Percentiles rank a stretch among this genome's conserved stretches.
These are phyloP conservation scores for Eunapius fragilis DNA, from an alignment of 37 sponge, comb jelly and placozoan genomes.

Conservation along the genomic window DNA sequence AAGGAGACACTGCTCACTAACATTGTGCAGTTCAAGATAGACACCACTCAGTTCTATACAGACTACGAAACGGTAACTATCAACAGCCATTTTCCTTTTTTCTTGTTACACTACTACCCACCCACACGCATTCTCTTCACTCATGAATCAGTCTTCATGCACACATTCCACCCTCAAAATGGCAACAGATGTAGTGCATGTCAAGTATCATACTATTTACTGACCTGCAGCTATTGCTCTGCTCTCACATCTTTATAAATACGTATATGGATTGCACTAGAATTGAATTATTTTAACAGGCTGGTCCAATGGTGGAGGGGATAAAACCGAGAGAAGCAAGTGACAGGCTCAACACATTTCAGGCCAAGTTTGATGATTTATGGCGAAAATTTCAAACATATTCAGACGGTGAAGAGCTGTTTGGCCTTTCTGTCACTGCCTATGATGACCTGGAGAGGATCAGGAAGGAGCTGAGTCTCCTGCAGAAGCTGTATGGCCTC, in stretches of 20 bases:
- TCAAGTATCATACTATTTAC: too few relatives aligned
- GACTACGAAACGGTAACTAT: conserved; percentile 75
- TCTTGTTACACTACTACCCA: not conserved
- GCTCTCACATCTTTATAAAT: not conserved
- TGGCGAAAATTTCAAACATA: conserved; percentile 94
- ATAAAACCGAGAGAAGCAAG: conserved; percentile 94
- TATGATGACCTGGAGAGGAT: conserved; percentile 84
- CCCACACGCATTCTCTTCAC: too few relatives aligned
- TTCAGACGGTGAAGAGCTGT: conserved; percentile 92
- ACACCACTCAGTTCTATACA: conserved; percentile 57
- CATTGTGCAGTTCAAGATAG: conserved; percentile 67
- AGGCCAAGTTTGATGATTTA: conserved; percentile 91
- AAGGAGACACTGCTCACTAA: conserved; percentile 72
- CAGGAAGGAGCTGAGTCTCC: conserved; percentile 91
- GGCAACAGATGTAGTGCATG: too few relatives aligned
- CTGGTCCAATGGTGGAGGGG: conserved; percentile 94
- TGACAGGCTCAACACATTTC: conserved; percentile 55
- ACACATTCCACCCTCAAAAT: too few relatives aligned
- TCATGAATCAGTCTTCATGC: too few relatives aligned
- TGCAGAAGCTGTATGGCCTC: conserved; percentile 97
- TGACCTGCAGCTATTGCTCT: too few relatives aligned
- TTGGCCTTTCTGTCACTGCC: conserved; percentile 89
- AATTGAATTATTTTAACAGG: conserved; percentile 7
- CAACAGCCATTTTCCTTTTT: not conserved
- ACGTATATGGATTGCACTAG: not conserved